Conservation (phyloP, 2,797 vertebrate species). For the Steatocranus sp. region DNA sequence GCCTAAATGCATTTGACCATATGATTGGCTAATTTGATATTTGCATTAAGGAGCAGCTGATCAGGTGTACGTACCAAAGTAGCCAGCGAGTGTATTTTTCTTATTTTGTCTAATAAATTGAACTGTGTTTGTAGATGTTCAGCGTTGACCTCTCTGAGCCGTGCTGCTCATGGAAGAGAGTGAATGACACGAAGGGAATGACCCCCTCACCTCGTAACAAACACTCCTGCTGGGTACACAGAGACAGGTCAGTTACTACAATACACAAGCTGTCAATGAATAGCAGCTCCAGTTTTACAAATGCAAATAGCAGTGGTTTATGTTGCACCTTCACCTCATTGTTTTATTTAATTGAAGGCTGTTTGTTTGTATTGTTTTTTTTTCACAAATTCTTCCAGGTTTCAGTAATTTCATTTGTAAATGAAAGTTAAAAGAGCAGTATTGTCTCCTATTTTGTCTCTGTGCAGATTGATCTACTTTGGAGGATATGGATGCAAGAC, state of each 20-base stretch:
- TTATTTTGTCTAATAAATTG: background rate
- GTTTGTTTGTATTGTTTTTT: background rate
- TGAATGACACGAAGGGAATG: slow-evolving; percentile 77
- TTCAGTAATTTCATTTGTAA: background rate
- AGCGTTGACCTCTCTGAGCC: slow-evolving; percentile 80
- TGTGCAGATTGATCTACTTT: slow-evolving; percentile 88
- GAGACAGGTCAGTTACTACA: slow-evolving; percentile 62
- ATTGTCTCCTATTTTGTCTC: background rate
- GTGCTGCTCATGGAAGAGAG: slow-evolving; percentile 79
- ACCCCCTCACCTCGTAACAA: slow-evolving; percentile 90
- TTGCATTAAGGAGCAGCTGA: background rate
- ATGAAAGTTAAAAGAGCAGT: background rate
- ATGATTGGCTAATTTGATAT: background rate
- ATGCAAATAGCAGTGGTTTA: background rate
- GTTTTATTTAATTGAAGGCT: background rate
- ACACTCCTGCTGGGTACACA: slow-evolving; percentile 92
- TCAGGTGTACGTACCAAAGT: background rate
- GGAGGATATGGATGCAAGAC: slow-evolving; percentile 94
- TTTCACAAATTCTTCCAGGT: background rate
- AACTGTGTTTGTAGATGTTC: slow-evolving; percentile 78
- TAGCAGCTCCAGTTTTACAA: background rate
- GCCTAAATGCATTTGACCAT: background rate
- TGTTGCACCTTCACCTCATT: background rate
- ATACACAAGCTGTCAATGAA: background rate
- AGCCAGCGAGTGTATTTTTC: background rate